These are phyloP conservation scores for Pseudochirops corinnae DNA, from an alignment of 2,797 vertebrate genomes.

Conservation along the genomic window DNA sequence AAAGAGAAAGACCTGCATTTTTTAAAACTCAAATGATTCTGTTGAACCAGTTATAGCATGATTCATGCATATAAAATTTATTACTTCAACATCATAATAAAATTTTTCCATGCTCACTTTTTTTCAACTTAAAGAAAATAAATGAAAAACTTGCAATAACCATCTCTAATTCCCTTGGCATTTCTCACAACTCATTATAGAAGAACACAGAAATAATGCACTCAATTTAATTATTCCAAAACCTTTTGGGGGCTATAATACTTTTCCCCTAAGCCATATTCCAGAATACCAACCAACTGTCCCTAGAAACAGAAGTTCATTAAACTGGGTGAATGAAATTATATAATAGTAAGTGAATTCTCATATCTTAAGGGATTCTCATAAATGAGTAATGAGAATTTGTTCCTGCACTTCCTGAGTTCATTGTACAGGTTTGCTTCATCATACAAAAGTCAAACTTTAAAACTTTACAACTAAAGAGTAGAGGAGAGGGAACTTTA, in stretches of 20 bases:
- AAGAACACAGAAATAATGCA: slow-evolving; percentile 47
- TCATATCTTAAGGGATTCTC: slow-evolving; percentile 9
- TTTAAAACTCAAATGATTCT: not conserved
- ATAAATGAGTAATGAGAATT: slow-evolving; percentile 12
- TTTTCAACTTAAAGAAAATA: slow-evolving; percentile 51
- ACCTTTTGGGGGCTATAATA: slow-evolving; percentile 33
- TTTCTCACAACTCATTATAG: slow-evolving; percentile 57
- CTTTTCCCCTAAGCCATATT: slow-evolving; percentile 60
- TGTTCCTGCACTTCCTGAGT: not conserved
- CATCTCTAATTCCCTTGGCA: slow-evolving; percentile 36
- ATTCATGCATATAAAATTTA: not conserved
- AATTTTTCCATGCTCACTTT: not conserved
- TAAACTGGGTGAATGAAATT: slow-evolving; percentile 50
- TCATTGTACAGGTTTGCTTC: slow-evolving; percentile 38
- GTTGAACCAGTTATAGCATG: not conserved
- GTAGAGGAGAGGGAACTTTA: too few relatives aligned
- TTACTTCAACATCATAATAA: slow-evolving; percentile 36
- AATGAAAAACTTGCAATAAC: slow-evolving; percentile 53
- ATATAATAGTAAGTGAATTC: not conserved
- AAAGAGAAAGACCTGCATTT: not conserved
- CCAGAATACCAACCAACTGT: not conserved
- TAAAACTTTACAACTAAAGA: too few relatives aligned
- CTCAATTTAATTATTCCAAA: slow-evolving; percentile 71
- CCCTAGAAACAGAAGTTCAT: slow-evolving; percentile 56
- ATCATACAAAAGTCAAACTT: not conserved